phyloP scores from a whole-genome alignment of 2,797 vertebrate species.

The Ciconia nigra region DNA sequence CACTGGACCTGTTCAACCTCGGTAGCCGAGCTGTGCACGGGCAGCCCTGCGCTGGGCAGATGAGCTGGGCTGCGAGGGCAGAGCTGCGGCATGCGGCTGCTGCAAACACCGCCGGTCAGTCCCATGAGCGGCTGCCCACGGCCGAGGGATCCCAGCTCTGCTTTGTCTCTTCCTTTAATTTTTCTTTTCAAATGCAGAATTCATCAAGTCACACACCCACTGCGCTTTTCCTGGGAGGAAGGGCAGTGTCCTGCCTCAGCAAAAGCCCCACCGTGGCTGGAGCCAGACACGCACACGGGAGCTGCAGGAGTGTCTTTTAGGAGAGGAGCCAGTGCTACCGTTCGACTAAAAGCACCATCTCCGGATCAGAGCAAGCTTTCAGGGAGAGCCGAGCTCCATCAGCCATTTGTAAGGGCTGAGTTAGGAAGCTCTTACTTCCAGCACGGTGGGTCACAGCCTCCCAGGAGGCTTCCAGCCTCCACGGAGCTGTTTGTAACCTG shows the following conservation, averaged over 20 bases:
- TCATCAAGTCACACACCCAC: not conserved
- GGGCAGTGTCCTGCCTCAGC: not conserved
- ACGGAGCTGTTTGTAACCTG: not conserved
- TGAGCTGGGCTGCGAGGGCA: not conserved
- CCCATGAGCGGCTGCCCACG: fast-evolving
- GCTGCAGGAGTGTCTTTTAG: not conserved
- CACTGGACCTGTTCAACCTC: not conserved
- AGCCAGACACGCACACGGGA: not conserved
- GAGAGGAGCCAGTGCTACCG: not conserved
- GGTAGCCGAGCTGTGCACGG: fast-evolving
- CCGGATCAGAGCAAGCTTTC: not conserved
- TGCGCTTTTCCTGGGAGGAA: not conserved
- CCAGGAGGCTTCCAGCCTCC: not conserved
- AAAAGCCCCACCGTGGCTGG: not conserved
- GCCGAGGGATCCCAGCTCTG: not conserved
- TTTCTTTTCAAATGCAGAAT: not conserved
- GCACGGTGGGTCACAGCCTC: not conserved
- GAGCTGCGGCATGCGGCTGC: fast-evolving
- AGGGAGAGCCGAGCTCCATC: not conserved
- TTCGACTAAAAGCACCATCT: fast-evolving
- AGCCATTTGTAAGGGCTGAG: not conserved
- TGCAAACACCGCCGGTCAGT: fast-evolving
- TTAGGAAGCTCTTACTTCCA: not conserved
- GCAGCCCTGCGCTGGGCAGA: not conserved
- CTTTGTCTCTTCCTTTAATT: not conserved